Percentiles rank a stretch among this genome's conserved stretches.
Evolutionary conservation across 2,888 invertebrate species (phyloP).

Genomic region (Erebia epiphron): DNA sequence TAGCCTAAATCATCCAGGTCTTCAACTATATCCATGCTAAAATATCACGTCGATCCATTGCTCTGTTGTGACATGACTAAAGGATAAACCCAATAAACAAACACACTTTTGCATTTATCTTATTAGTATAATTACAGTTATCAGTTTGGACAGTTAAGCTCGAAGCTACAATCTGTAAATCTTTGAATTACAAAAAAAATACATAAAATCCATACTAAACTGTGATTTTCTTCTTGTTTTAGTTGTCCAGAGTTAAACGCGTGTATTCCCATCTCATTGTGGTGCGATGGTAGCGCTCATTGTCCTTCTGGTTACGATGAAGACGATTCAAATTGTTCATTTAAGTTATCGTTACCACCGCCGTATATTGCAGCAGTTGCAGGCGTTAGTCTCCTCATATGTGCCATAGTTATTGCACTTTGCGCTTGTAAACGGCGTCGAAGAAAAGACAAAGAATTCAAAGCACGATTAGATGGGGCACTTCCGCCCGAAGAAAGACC

Average conservation of each 20-base stretch:
- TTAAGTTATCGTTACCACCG: constrained; percentile 86
- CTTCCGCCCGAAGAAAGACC: constrained; percentile 83
- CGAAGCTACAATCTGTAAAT: constrained; percentile 1
- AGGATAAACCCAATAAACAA: no score
- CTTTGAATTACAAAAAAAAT: background rate
- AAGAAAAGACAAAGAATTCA: constrained; percentile 84
- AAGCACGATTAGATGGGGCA: constrained; percentile 83
- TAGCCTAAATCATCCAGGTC: no score
- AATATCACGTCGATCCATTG: no score
- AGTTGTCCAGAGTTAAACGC: constrained; percentile 92
- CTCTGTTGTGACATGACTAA: no score
- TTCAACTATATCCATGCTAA: no score
- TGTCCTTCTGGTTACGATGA: constrained; percentile 93
- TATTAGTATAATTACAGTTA: no score
- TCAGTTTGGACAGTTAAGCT: background rate
- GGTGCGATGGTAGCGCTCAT: constrained; percentile 91
- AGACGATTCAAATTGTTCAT: constrained; percentile 89
- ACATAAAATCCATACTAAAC: background rate
- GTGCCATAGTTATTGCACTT: constrained; percentile 81
- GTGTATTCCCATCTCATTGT: constrained; percentile 89
- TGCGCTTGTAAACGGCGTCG: constrained; percentile 84
- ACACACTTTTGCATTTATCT: no score
- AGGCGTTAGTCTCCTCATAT: constrained; percentile 84
- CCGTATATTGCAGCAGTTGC: constrained; percentile 86
- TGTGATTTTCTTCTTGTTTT: constrained; percentile 44